Evolutionary conservation across 2,113 vertebrate species (phyloP).

Genomic region (Oreocharis arfaki): DNA sequence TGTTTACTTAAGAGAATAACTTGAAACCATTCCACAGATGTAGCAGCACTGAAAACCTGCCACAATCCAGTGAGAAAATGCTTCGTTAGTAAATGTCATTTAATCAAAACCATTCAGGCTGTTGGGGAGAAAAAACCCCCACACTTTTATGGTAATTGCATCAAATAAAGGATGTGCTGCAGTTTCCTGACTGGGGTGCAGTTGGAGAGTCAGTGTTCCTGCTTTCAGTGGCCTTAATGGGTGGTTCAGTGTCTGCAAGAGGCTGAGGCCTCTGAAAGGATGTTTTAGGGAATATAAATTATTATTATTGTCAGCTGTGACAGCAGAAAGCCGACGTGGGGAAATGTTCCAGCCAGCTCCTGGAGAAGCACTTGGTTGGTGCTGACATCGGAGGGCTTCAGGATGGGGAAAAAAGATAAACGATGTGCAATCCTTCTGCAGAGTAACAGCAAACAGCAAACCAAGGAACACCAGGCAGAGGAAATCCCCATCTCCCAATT

Average conservation of each 20-base stretch:
- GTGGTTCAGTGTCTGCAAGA: neutral
- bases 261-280: neutral
- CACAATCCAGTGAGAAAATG: constrained; percentile 12
- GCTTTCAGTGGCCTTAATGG: neutral
- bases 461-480: neutral
- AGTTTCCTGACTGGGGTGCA: neutral
- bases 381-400: neutral
- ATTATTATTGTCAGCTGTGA: neutral
- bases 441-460: neutral
- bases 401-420: neutral
- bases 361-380: neutral
- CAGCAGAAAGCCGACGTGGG: neutral
- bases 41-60: constrained; percentile 25
- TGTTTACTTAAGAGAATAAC: constrained; percentile 58
- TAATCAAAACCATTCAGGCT: constrained; percentile 13
- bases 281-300: neutral
- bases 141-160: neutral
- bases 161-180: neutral
- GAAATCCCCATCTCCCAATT: neutral
- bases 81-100: constrained; percentile 14
- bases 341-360: neutral
- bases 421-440: neutral
- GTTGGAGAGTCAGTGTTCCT: neutral
- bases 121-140: neutral
- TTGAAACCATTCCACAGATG: constrained; percentile 43